phyloP scores from a whole-genome alignment of 2,797 vertebrate species.

The Triplophysa yarkandensis region DNA sequence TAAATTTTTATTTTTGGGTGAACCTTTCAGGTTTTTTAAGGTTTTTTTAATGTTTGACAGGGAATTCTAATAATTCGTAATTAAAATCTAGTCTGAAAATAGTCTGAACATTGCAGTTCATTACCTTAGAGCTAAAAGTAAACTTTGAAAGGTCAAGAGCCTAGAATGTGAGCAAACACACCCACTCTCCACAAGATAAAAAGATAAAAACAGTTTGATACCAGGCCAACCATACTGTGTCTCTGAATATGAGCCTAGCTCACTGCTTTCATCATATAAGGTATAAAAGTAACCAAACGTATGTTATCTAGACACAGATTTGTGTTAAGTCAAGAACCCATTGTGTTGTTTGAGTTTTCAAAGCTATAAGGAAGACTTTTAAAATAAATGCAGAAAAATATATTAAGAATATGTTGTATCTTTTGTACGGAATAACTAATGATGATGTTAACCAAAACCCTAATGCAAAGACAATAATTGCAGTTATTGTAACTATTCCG shows the following conservation, averaged over 20 bases:
- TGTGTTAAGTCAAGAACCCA: too few relatives aligned
- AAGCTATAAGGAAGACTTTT: not conserved
- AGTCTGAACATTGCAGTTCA: constrained; percentile 16
- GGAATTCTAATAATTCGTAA: not conserved
- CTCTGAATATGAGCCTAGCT: constrained; percentile 59
- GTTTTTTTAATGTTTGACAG: not conserved
- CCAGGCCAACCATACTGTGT: constrained; percentile 34
- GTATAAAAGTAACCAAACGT: not conserved
- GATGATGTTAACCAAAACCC: constrained; percentile 18
- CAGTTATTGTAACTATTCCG: constrained; percentile 2
- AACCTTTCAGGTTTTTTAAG: too few relatives aligned
- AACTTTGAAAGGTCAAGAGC: constrained; percentile 43
- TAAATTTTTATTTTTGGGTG: too few relatives aligned
- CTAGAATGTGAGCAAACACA: constrained; percentile 37
- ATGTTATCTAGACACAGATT: too few relatives aligned
- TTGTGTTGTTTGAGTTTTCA: not conserved
- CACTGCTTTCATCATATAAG: constrained; percentile 4
- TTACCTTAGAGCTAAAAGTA: constrained; percentile 15
- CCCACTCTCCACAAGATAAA: constrained; percentile 20
- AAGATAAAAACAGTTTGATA: constrained; percentile 43
- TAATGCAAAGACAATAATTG: not conserved
- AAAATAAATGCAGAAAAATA: not conserved
- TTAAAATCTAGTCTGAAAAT: not conserved
- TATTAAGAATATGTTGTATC: not conserved
- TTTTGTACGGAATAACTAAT: not conserved